Evolutionary conservation across 2,797 vertebrate species (phyloP), one percentile per base, ranked within the genome.

Genomic region (Bradypodion pumilum): DNA sequence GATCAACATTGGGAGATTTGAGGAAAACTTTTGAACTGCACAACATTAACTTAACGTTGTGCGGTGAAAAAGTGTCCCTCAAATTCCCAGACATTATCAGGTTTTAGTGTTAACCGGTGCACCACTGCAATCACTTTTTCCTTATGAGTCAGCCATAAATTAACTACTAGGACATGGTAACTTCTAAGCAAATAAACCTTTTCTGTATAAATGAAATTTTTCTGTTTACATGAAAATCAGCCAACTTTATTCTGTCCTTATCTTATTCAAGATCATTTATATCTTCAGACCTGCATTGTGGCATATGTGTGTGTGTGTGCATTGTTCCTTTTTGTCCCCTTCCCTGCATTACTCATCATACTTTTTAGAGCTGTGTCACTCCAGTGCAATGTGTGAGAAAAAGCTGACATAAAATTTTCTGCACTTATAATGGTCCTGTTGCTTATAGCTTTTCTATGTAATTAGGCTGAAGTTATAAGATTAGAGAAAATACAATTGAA

Each of bases 131-230:
- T 93, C 85, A 79, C 42, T 92, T 93, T 92, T 91, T 90, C 87
- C 74, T 95, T 95, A 93, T 93, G 91, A 94, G 93, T 95, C 87
- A 92, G 87, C 74, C 89, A 89, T 89, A 94, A 95, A 94, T 95
- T 94, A 91, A 90, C 90, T 92, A 85, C 85, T 87, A 89, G 92
- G 89, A 88, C 92, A 87, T 29, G 80, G 95, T 87, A 83, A 85
- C 12, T 82, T 79, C 86, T 90, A 94, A 94, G 88, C 89, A 90
- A 94, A 96, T 96, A 96, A 95, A 94, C 94, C 94, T 95, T 93
- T 95, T 94, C 88, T 94, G 69, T 92, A 87, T 91, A 70, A 78
- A 78, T 92, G 90, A 90, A 93, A 88, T 92, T 92, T 85, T 89
- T 90, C 87, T 90, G 93, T 94, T 95, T 95, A 94, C 92, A 94